phyloP scores from a whole-genome alignment of 2,888 invertebrate species.

The Papilio gigon region DNA sequence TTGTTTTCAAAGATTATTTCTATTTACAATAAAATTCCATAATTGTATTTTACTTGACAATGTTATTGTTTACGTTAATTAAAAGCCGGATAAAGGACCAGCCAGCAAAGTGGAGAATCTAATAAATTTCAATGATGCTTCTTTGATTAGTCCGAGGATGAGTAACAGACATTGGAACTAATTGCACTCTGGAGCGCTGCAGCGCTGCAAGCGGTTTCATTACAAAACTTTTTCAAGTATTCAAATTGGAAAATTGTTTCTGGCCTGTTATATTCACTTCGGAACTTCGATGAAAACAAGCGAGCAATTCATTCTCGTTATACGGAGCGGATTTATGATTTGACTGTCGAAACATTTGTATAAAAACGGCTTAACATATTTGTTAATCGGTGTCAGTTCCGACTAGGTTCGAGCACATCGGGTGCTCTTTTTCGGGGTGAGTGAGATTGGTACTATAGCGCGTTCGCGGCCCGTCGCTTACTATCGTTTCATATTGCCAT shows the following conservation, averaged over 20 bases:
- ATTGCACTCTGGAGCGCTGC: constrained; percentile 21
- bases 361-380: no score
- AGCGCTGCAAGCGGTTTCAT: constrained; percentile 28
- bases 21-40: background rate
- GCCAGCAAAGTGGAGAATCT: background rate
- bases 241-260: constrained; percentile 32
- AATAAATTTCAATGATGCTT: constrained; percentile 16
- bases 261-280: constrained; percentile 1
- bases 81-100: background rate
- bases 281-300: constrained; percentile 10
- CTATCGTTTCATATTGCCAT: background rate
- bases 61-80: background rate
- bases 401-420: no score
- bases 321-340: background rate
- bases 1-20: no score
- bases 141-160: constrained; percentile 13
- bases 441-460: no score
- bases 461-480: no score
- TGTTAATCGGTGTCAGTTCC: no score
- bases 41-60: background rate
- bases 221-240: constrained; percentile 24
- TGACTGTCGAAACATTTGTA: background rate
- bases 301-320: constrained; percentile 12
- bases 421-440: no score
- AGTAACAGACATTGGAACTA: constrained; percentile 19